Base-by-base conservation (phyloP, 2,888 invertebrate species). In the Choreutis nemorana region DNA sequence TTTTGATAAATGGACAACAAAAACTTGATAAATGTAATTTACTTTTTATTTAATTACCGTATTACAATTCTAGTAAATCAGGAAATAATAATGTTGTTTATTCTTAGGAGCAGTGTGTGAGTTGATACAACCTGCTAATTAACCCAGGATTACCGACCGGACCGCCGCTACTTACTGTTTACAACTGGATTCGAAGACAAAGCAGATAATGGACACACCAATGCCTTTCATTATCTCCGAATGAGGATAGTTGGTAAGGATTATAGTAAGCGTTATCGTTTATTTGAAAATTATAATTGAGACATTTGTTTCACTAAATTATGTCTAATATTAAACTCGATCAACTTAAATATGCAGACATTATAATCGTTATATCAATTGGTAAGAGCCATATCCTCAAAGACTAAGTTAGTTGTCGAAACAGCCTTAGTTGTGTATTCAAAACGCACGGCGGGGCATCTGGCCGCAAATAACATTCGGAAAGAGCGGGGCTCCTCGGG, bases 381-480 rank as follows among this genome's bases (percentile, higher is more conserved):
- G n/a, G n/a, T n/a, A n/a, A n/a, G 12, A 26, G n/a, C 15, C 8
- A n/a, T 14, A 14, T 14, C n/a, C 8, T 14, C 14, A 26, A 14
- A 8, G 14, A 18, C 8, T 10, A 7, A 26, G 14, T 26, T 14
- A 8, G 26, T 6, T 9, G 15, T 26, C 9, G 26, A 26, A 14
- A 26, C 14, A 27, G 25, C 28, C 30, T 55, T 67, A 56, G 56
- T 73, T 77, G 59, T 57, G 64, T 73, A 75, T 73, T 73, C 40
- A 28, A 68, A 42, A 42, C 42, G 50, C 53, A 50, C 47, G 45
- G 48, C 24, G 54, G 48, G 50, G 50, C 55, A 54, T 55, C 59
- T 57, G 55, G 55, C 71, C 71, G 62, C 75, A 70, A 75, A 70
- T 75, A 75, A 70, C 67, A 73, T 73, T 75, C 75, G 75, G 75